Conservation (phyloP, 1,140 invertebrate species). For the Leptinotarsa defecta region DNA sequence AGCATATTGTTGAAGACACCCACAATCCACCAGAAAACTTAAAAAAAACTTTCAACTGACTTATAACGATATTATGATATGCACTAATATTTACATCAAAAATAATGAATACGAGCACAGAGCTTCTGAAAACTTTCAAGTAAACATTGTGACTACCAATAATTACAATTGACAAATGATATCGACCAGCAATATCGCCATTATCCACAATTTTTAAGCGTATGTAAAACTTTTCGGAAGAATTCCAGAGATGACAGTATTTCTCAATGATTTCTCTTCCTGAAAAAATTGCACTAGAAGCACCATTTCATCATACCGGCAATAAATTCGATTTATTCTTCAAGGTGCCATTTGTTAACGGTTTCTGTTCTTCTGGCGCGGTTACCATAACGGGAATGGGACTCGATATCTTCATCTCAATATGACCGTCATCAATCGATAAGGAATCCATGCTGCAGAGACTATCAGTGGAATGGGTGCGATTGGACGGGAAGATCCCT, state of each 20-base stretch:
- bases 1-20: too few relatives aligned
- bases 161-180: not conserved
- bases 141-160: not conserved
- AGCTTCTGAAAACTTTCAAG: not conserved
- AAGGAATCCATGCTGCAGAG: slow-evolving; percentile 52
- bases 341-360: slow-evolving; percentile 38
- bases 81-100: not conserved
- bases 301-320: slow-evolving; percentile 15
- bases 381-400: slow-evolving; percentile 46
- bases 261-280: not conserved
- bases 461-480: slow-evolving; percentile 52
- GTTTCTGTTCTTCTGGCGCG: slow-evolving; percentile 43
- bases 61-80: too few relatives aligned
- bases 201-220: not conserved
- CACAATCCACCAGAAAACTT: too few relatives aligned
- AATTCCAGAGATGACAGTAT: not conserved
- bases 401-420: slow-evolving; percentile 48
- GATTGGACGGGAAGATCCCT: slow-evolving; percentile 44
- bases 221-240: not conserved
- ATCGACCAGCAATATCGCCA: not conserved
- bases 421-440: slow-evolving; percentile 51
- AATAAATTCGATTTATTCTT: slow-evolving; percentile 20
- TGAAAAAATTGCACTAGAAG: not conserved
- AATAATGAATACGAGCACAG: not conserved
- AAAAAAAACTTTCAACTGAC: too few relatives aligned